Percentiles rank a stretch among this genome's conserved stretches.
Evolutionary conservation across 2,113 vertebrate genomes (phyloP).

Genomic region (Gracilinanus agilis): DNA sequence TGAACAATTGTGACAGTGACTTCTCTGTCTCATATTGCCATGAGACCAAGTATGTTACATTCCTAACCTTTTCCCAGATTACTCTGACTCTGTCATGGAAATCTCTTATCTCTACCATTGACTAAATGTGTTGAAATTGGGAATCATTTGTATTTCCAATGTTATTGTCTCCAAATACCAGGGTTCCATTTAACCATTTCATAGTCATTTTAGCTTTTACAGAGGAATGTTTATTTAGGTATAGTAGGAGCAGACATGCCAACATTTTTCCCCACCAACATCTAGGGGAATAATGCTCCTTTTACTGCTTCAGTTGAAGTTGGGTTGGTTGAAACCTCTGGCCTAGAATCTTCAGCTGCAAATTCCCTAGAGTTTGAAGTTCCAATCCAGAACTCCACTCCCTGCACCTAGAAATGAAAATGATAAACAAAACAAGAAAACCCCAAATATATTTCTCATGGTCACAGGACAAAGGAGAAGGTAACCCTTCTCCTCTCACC

Average conservation of each 20-base stretch:
- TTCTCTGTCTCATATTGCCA: neutral
- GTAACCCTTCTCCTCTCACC: neutral
- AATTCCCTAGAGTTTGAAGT: neutral
- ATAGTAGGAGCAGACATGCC: neutral
- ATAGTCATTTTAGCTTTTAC: neutral
- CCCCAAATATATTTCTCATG: neutral
- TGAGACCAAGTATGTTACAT: neutral
- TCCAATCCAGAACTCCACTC: neutral
- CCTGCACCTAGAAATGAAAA: neutral
- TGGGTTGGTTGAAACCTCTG: neutral
- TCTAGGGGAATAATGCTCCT: neutral
- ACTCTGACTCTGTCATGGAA: neutral
- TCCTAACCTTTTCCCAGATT: neutral
- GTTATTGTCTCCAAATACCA: neutral
- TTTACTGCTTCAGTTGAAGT: neutral
- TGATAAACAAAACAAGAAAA: neutral
- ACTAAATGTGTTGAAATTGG: slow-evolving; percentile 1
- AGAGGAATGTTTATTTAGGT: neutral
- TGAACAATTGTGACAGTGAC: neutral
- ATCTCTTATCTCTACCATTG: neutral
- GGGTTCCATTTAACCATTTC: neutral
- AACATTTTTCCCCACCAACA: neutral
- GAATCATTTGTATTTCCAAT: neutral
- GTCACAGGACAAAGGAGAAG: neutral
- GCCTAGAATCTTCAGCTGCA: neutral